Conservation (phyloP, 2,113 vertebrate species). For the Monarcha castaneiventris region DNA sequence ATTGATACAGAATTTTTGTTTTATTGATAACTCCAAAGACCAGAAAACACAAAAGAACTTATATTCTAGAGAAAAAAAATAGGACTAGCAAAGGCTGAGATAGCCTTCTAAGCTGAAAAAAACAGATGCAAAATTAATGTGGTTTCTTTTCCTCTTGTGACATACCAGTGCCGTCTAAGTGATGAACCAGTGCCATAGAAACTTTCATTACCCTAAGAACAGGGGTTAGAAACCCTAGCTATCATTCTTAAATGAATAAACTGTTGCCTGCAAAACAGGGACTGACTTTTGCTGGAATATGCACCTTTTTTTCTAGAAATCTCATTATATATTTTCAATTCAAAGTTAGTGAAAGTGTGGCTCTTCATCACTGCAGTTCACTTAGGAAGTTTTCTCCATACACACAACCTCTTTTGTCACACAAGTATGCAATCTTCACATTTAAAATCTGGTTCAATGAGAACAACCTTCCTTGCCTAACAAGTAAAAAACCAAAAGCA, state of each 20-base stretch:
- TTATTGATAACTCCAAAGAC: not conserved
- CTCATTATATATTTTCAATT: not conserved
- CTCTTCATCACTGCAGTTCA: not conserved
- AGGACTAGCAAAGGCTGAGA: not conserved
- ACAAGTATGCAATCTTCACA: not conserved
- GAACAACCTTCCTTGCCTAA: not conserved
- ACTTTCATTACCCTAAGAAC: not conserved
- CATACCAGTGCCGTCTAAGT: not conserved
- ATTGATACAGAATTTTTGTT: not conserved
- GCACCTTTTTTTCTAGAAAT: not conserved
- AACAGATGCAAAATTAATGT: not conserved
- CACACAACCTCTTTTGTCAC: not conserved
- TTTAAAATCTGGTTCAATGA: slow-evolving; percentile 22
- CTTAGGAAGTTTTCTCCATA: not conserved
- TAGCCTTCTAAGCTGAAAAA: not conserved
- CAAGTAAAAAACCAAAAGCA: slow-evolving; percentile 38
- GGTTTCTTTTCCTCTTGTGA: not conserved
- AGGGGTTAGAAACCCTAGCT: not conserved
- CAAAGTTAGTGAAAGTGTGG: not conserved
- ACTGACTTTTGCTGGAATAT: not conserved
- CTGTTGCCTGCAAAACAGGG: not conserved
- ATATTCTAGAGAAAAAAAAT: not conserved
- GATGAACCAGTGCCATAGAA: not conserved
- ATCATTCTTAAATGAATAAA: not conserved
- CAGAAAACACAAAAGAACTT: not conserved